Base-by-base conservation (phyloP, 92 coral and sea anemone genomes). In the Epizoanthus illoricatus region DNA sequence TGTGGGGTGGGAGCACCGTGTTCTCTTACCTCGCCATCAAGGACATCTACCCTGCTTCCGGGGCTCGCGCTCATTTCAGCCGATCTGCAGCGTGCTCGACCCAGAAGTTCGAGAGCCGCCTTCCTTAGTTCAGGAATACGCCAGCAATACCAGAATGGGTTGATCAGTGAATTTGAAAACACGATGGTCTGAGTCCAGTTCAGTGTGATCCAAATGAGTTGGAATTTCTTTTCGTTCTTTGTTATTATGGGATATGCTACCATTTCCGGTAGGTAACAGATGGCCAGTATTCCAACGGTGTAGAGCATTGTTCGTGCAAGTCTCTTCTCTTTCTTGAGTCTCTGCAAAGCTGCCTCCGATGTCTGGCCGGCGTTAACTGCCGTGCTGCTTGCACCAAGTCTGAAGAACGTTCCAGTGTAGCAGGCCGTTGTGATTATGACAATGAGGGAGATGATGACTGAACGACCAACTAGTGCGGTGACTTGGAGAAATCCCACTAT, bases 131-230 rank as follows among this genome's bases (percentile, higher is more conserved):
- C 40, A 47, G 76, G 8, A 47, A 49, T 72, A 49, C 62, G 20
- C 76, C 76, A 72, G 17, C 61, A 72, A 10, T 47, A 72, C 76
- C 76, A 72, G 4, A 72, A 28, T 33, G 76, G 76, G 61, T 72
- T 72, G 57, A 72, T 72, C 3, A 72, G 62, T 17, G 76, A 52
- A 19, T 72, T 72, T 0, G 24, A n/a, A 61, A 8, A 72, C 76
- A 72, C 3, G 0, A 72, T 0, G 9, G 60, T 72, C 18, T 55
- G 76, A 18, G 62, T 72, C 56, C 40, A 72, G 39, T 19, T 23
- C 4, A n/a, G 17, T 19, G 42, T 61, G 3, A 72, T 7, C 62
- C 57, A 42, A 4, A 72, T 61, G 5, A 72, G 18, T 5, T 11
- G 11, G 23, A 72, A 8, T 6, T 72, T 72, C 28, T 72, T 0